Evolutionary conservation across 2,888 invertebrate genomes (phyloP), one percentile per base, ranked within the genome.

Genomic region (Acrobasis consociella): DNA sequence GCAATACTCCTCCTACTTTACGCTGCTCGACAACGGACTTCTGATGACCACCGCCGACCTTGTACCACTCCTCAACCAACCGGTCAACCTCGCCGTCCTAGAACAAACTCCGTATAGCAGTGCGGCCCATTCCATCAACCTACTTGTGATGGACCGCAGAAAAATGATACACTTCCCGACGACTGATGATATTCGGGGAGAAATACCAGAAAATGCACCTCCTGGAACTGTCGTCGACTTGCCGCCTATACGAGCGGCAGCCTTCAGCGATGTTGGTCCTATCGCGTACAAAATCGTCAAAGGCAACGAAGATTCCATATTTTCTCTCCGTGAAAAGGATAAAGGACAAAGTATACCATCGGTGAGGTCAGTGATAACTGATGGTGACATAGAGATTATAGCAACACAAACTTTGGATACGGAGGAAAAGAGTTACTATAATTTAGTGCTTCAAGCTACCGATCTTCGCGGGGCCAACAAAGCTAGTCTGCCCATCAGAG

Each of bases 41-140:
- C 95, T 98, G 64, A 98, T 98, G 97, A 97, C 97, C 55, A 97
- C 97, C 37, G 95, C 97, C 49, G 97, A 97, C 80, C 94, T 98
- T 51, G 94, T 95, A 61, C 96, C 97, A 13, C 89, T 98, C 66
- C 95, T 97, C 65, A 96, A 97, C 82, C 94, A 95, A 70, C 96
- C 97, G 0, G 95, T 97, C 37, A 95, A 97, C 81, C 93, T 97
- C 64, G 94, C 97, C 61, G 95, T 97, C 17, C 90, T 97, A 63
- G 97, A 97, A 81, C 96, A 97, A 81, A 95, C 96, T 58, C 95
- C 96, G 5, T 97, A 97, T 82, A 94, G 94, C 69, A 97, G 96
- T 68, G 94, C 95, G 56, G 96, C 96, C 31, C 97, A 97, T 82
- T 94, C 96, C 71, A 88, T 98, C 61, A 96, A 96, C 74, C 90